Conservation (phyloP, 2,113 vertebrate genomes). For the Callionymus lyra region DNA sequence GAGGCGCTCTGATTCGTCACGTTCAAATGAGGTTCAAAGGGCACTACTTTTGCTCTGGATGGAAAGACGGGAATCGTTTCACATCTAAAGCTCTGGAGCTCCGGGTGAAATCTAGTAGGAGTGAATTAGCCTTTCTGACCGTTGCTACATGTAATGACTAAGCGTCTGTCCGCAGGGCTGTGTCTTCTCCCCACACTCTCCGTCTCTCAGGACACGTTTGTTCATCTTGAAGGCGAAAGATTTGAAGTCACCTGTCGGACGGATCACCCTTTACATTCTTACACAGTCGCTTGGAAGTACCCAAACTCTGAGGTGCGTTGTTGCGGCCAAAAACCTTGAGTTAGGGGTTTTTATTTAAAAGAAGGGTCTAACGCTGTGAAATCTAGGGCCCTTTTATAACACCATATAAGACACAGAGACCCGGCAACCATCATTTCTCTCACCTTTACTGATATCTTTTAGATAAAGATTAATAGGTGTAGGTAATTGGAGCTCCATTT, state of each 20-base stretch:
- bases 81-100: slow-evolving; percentile 49
- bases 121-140: not conserved
- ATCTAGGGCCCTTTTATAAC: too few relatives aligned
- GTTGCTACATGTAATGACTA: not conserved
- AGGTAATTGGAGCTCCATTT: too few relatives aligned
- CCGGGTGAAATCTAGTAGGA: slow-evolving; percentile 64
- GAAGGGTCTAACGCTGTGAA: too few relatives aligned
- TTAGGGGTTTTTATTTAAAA: too few relatives aligned
- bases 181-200: slow-evolving; percentile 1
- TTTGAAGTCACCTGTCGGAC: slow-evolving; percentile 68
- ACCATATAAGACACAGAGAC: too few relatives aligned
- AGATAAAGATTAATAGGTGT: too few relatives aligned
- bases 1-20: slow-evolving; percentile 65
- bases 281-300: slow-evolving; percentile 54
- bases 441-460: too few relatives aligned
- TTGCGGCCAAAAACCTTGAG: too few relatives aligned
- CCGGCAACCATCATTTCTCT: too few relatives aligned
- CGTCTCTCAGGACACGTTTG: slow-evolving; percentile 37
- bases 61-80: slow-evolving; percentile 24
- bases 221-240: slow-evolving; percentile 71
- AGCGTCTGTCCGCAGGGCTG: slow-evolving; percentile 4
- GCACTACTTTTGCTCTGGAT: slow-evolving; percentile 62
- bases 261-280: slow-evolving; percentile 31
- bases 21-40: slow-evolving; percentile 42
- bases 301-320: slow-evolving; percentile 40